Percentiles rank a stretch among this genome's conserved stretches.
These are phyloP conservation scores for Odontocolon sp. DNA, from an alignment of 2,888 invertebrate genomes.

Conservation along the genomic window DNA sequence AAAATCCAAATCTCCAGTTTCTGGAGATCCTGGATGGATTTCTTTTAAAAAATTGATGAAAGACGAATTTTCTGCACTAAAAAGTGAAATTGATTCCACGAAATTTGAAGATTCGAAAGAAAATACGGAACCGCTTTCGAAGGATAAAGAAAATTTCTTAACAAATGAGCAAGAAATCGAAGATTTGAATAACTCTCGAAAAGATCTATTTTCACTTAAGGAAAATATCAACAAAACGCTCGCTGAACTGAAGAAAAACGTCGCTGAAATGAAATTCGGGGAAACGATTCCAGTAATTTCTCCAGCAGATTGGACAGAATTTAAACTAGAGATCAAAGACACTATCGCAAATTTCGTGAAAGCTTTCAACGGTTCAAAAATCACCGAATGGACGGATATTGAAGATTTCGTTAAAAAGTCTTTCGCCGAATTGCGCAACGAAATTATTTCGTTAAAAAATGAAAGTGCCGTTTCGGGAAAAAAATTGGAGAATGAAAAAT, in stretches of 20 bases:
- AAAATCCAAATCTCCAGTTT: neutral
- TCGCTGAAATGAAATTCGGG: conserved; percentile 20
- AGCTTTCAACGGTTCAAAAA: conserved; percentile 39
- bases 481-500: neutral
- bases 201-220: conserved; percentile 16
- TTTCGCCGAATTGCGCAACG: conserved; percentile 33
- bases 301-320: conserved; percentile 54
- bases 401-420: conserved; percentile 39
- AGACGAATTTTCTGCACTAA: conserved; percentile 63
- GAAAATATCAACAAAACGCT: conserved; percentile 28
- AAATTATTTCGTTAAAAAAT: conserved; percentile 41
- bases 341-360: conserved; percentile 41
- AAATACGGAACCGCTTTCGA: neutral
- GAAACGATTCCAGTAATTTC: conserved; percentile 43
- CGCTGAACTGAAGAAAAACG: conserved; percentile 32
- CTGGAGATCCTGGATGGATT: conserved; percentile 50
- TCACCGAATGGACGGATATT: conserved; percentile 51
- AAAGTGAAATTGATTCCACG: conserved; percentile 55
- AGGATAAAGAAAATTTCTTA: too few relatives aligned
- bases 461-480: neutral
- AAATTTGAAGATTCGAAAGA: conserved; percentile 58
- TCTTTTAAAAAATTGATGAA: conserved; percentile 56
- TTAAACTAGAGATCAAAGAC: conserved; percentile 54
- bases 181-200: neutral
- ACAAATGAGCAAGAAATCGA: neutral